Base-by-base conservation (phyloP, 2,113 vertebrate species). In the Varanus komodoensis region DNA sequence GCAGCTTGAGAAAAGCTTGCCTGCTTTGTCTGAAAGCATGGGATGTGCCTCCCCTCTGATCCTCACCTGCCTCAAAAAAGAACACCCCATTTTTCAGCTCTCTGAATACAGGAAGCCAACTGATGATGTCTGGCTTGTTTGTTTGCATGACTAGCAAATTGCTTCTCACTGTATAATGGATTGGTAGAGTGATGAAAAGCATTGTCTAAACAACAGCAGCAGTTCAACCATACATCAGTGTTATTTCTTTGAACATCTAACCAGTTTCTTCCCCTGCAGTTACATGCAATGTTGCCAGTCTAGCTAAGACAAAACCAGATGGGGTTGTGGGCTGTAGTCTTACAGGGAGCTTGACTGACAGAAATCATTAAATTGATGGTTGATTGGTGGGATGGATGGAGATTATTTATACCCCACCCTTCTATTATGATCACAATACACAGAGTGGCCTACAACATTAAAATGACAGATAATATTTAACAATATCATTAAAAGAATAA, bases 1-100 rank as follows among this genome's bases (percentile, higher is more conserved):
- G 0, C 0, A 82, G 81, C n/a, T 0, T 2, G 27, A 57, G 38
- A 8, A 68, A 0, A 0, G 1, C 17, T 75, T 61, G 8, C 38
- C 14, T 34, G 14, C 2, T n/a, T 27, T 27, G 8, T 32, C 27
- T 77, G 8, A 52, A 75, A 32, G 71, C 8, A 44, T 48, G 29
- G 61, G 21, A 29, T 34, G 61, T 23, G 27, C 4, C 44, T 78
- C 25, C 1, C 29, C 71, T 67, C 9, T 78, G 44, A 84, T 32
- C 67, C 67, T 44, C 52, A 32, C 54, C 57, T 25, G 5, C 50
- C 77, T 21, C 88, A 32, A 2, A 3, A 50, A 27, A 75, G 15
- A 61, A 82, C 57, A 2, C 27, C 12, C 32, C 4, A 1, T 32
- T n/a, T 17, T 44, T 6, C 12, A 54, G 15, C 34, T 9, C 21